Evolutionary conservation across 2,797 vertebrate species (phyloP).

Genomic region (Diplodus puntazzo): DNA sequence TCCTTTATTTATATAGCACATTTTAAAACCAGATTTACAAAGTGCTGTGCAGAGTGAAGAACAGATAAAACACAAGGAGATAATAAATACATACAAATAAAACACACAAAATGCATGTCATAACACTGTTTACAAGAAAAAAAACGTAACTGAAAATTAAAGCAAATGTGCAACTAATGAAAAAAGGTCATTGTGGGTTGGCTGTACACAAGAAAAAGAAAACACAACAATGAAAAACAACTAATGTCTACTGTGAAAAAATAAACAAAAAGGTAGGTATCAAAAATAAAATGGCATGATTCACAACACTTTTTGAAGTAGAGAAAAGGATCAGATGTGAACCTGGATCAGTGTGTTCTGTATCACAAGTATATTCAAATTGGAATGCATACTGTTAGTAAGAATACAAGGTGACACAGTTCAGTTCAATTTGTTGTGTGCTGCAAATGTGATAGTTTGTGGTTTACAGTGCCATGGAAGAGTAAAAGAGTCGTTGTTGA

Average conservation of each 20-base stretch:
- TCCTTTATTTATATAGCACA: constrained; percentile 57
- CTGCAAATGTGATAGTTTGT: not conserved
- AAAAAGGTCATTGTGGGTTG: constrained; percentile 19
- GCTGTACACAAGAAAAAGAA: constrained; percentile 11
- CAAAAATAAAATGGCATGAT: constrained; percentile 15
- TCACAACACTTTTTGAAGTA: constrained; percentile 10
- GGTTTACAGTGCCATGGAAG: constrained; percentile 2
- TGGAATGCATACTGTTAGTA: constrained; percentile 40
- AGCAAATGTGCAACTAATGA: constrained; percentile 16
- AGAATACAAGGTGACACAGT: not conserved
- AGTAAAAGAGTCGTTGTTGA: not conserved
- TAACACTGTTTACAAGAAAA: constrained; percentile 27
- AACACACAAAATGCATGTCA: constrained; percentile 30
- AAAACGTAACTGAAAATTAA: constrained; percentile 21
- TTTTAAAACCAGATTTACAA: constrained; percentile 60
- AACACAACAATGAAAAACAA: too few relatives aligned
- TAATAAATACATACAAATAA: constrained; percentile 36
- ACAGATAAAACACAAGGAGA: constrained; percentile 25
- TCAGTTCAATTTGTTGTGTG: not conserved
- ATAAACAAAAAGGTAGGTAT: not conserved
- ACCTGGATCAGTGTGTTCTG: not conserved
- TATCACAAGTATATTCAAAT: constrained; percentile 11
- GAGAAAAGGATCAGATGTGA: constrained; percentile 10
- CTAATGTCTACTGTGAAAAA: too few relatives aligned
- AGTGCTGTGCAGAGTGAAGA: constrained; percentile 45